Conservation (phyloP, 1,140 invertebrate species). For the Drosophila parabipectinata region DNA sequence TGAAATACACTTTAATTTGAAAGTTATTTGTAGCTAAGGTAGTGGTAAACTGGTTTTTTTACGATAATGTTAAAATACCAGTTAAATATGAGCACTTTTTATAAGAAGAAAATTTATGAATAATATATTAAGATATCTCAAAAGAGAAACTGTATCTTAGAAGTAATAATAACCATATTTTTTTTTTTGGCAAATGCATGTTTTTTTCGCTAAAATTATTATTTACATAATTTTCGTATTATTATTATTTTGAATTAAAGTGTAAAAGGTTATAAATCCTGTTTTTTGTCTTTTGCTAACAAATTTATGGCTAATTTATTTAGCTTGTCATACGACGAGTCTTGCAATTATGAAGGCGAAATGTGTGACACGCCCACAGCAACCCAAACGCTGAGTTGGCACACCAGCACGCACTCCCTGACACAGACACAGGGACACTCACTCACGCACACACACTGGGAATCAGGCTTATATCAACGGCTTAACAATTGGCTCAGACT, state of each 20-base stretch:
- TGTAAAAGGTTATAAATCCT: constrained; percentile 9
- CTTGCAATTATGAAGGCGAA: constrained; percentile 58
- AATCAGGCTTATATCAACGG: constrained; percentile 67
- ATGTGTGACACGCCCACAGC: constrained; percentile 50
- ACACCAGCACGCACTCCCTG: constrained; percentile 9
- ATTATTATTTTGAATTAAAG: not conserved
- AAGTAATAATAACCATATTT: too few relatives aligned
- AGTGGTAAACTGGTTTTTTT: not conserved
- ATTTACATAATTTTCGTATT: too few relatives aligned
- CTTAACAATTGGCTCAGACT: constrained; percentile 76
- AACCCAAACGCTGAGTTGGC: constrained; percentile 19
- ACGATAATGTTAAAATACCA: not conserved
- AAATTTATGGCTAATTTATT: constrained; percentile 65
- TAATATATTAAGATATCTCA: not conserved
- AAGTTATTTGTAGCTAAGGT: not conserved
- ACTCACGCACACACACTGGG: not conserved
- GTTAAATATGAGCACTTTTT: not conserved
- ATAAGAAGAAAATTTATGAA: not conserved
- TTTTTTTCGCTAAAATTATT: too few relatives aligned
- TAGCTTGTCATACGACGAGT: constrained; percentile 32
- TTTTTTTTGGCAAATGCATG: too few relatives aligned
- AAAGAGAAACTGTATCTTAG: too few relatives aligned
- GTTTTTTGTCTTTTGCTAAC: constrained; percentile 17
- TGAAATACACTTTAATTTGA: not conserved
- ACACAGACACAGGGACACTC: constrained; percentile 5